Evolutionary conservation across 2,888 invertebrate genomes (phyloP).

Genomic region (Galeopsomyia nigrocyanea): DNA sequence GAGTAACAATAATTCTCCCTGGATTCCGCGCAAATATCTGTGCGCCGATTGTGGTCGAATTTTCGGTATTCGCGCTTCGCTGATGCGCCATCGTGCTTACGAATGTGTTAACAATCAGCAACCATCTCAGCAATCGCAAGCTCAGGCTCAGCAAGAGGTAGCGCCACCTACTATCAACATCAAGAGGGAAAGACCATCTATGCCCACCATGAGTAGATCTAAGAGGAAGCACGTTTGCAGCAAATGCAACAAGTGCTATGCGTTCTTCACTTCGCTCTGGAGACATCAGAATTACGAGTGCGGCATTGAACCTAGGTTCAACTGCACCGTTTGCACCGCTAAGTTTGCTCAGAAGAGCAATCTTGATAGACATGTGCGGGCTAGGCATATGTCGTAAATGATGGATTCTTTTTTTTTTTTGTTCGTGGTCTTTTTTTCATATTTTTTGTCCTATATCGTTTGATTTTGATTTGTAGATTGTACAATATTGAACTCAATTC

Average conservation of each 20-base stretch:
- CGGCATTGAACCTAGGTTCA: conserved; percentile 65
- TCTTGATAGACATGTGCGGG: conserved; percentile 69
- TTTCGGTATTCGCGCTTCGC: conserved; percentile 59
- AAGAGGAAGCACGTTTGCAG: conserved; percentile 58
- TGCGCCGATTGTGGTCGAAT: conserved; percentile 60
- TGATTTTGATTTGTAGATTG: too few species aligned
- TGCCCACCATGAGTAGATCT: conserved; percentile 1
- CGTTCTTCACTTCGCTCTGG: conserved; percentile 64
- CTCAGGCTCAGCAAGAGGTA: neutral
- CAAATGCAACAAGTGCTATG: conserved; percentile 59
- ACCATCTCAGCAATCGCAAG: neutral
- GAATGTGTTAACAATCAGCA: conserved; percentile 51
- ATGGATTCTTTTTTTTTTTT: too few species aligned
- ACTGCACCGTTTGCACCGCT: conserved; percentile 60
- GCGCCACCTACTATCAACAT: conserved; percentile 46
- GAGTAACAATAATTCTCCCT: conserved; percentile 24
- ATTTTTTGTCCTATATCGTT: too few species aligned
- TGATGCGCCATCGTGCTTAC: conserved; percentile 59
- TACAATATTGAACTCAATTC: too few species aligned
- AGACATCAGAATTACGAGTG: conserved; percentile 66
- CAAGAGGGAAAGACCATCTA: neutral
- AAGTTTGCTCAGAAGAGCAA: conserved; percentile 73
- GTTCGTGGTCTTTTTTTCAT: too few species aligned
- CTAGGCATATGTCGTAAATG: conserved; percentile 53
- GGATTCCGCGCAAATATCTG: conserved; percentile 57